A percentile compares a stretch with the other conserved stretches of the same genome.
Conservation (phyloP, 37 sponge, comb jelly and placozoan species). For the Spongia lamella region DNA sequence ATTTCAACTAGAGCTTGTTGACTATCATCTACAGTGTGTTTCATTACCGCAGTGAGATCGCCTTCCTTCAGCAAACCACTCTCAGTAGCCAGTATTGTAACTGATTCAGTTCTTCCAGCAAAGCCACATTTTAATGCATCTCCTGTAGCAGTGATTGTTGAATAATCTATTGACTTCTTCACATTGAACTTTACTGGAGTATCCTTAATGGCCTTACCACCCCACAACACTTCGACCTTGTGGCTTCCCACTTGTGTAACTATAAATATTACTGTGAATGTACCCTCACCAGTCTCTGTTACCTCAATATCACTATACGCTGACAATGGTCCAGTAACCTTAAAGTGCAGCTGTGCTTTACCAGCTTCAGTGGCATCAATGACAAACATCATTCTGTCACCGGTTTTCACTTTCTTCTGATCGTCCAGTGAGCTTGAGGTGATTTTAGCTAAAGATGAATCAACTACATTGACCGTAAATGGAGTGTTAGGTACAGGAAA, state of each 20-base stretch:
- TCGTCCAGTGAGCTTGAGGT: constrained; percentile 9
- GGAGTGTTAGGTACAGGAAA: constrained; percentile 43
- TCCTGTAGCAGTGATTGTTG: constrained; percentile 42
- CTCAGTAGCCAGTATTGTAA: constrained; percentile 57
- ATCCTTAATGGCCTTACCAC: constrained; percentile 52
- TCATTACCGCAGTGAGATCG: constrained; percentile 24
- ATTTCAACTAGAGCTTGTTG: constrained; percentile 39
- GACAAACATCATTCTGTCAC: constrained; percentile 24
- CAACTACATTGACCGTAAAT: constrained; percentile 42
- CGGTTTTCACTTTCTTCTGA: constrained; percentile 22
- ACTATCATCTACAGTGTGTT: constrained; percentile 2
- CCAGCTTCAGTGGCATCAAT: constrained; percentile 54
- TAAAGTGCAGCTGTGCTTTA: constrained; percentile 43
- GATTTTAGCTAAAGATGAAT: constrained; percentile 42
- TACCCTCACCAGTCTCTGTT: constrained; percentile 46
- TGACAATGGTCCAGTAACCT: constrained; percentile 44
- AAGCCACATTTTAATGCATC: constrained; percentile 44
- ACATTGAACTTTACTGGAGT: constrained; percentile 67
- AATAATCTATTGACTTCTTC: constrained; percentile 56
- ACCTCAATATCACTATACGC: constrained; percentile 19
- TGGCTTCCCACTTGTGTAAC: constrained; percentile 78
- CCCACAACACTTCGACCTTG: constrained; percentile 58
- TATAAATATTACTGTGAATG: constrained; percentile 53
- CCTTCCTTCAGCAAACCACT: constrained; percentile 63
- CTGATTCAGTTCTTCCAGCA: constrained; percentile 10